Percentiles rank a stretch among this genome's conserved stretches.
These are phyloP conservation scores for Theretra japonica DNA, from an alignment of 2,888 invertebrate genomes.

Conservation along the genomic window DNA sequence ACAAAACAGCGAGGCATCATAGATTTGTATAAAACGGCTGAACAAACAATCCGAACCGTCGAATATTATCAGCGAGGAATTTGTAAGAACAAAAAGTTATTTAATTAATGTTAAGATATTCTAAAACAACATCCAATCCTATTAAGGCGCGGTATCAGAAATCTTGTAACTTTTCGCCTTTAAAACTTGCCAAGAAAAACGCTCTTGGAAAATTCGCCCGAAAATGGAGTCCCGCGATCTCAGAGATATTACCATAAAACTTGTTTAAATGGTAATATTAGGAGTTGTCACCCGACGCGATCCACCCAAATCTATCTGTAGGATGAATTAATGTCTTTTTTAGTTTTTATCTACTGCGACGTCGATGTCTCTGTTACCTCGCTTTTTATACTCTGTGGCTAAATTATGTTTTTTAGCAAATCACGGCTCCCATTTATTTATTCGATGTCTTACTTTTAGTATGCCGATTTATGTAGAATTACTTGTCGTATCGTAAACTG, in stretches of 20 bases:
- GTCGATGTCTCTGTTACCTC: background rate
- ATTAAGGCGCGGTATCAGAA: slow-evolving; percentile 72
- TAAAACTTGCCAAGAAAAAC: slow-evolving; percentile 75
- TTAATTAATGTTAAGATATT: slow-evolving; percentile 75
- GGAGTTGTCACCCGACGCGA: slow-evolving; percentile 77
- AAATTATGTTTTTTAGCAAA: background rate
- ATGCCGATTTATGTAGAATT: background rate
- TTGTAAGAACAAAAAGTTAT: slow-evolving; percentile 56
- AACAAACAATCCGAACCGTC: slow-evolving; percentile 44
- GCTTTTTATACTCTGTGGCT: background rate
- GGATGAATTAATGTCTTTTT: slow-evolving; percentile 34
- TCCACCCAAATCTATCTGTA: slow-evolving; percentile 62
- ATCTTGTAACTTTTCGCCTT: slow-evolving; percentile 77
- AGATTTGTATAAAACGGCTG: slow-evolving; percentile 37
- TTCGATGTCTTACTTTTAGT: background rate
- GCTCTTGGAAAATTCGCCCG: slow-evolving; percentile 72
- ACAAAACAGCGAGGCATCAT: slow-evolving; percentile 22
- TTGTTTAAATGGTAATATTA: slow-evolving; percentile 85
- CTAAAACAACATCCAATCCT: slow-evolving; percentile 72
- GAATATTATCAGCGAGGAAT: slow-evolving; percentile 55
- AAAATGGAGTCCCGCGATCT: slow-evolving; percentile 76
- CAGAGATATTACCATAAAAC: slow-evolving; percentile 82
- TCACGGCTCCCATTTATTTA: background rate
- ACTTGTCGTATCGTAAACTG: background rate
- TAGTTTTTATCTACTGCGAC: background rate